Conservation (phyloP, 2,113 vertebrate species). For the Delphinapterus leucas region DNA sequence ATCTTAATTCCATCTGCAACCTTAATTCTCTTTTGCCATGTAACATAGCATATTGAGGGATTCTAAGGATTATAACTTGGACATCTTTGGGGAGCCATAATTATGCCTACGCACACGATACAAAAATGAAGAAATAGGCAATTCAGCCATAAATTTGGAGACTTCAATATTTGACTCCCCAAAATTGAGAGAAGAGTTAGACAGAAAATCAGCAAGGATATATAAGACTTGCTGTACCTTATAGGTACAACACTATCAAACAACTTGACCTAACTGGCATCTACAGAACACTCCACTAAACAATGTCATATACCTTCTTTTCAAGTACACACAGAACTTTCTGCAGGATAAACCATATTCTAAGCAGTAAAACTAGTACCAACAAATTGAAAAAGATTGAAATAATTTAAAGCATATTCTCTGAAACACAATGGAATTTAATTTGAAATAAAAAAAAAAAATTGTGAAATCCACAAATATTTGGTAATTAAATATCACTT, state of each 20-base stretch:
- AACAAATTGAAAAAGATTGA: background rate
- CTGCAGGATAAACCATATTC: background rate
- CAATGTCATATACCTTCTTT: background rate
- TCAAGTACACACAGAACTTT: slow-evolving; percentile 4
- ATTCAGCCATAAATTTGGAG: slow-evolving; percentile 10
- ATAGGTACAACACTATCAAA: background rate
- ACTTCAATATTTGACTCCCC: background rate
- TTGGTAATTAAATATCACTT: background rate
- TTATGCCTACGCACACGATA: background rate
- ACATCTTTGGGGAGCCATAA: background rate
- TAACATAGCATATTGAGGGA: background rate
- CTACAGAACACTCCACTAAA: background rate
- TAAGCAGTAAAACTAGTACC: background rate
- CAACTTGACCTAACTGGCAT: background rate
- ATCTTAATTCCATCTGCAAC: slow-evolving; percentile 37
- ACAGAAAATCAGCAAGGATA: background rate
- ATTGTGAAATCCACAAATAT: background rate
- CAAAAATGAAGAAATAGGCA: slow-evolving; percentile 14
- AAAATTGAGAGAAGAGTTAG: background rate
- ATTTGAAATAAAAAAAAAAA: slow-evolving; percentile 1
- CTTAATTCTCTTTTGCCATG: background rate
- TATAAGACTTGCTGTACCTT: background rate
- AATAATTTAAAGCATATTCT: background rate
- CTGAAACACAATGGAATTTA: slow-evolving; percentile 17
- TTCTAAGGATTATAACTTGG: background rate